Conservation (phyloP, 2,888 invertebrate species). For the Listrodromus nycthemerus region DNA sequence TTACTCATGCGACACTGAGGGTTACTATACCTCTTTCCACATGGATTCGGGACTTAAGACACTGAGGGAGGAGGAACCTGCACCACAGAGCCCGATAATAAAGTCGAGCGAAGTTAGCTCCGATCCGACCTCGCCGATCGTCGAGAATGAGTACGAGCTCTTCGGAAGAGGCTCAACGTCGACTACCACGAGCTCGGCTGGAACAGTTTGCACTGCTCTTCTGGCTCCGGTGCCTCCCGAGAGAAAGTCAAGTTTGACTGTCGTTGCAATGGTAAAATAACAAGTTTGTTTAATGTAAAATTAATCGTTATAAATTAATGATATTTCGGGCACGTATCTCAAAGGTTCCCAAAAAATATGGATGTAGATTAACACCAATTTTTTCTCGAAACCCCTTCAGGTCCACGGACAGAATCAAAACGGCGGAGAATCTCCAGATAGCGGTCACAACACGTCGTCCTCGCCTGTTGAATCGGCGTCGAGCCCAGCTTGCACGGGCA, state of each 20-base stretch:
- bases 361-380: no score
- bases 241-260: constrained; percentile 89
- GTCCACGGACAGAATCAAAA: constrained; percentile 84
- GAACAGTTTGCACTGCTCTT: constrained; percentile 94
- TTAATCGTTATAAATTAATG: no score
- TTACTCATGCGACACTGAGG: constrained; percentile 98
- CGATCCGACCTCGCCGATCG: constrained; percentile 89
- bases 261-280: constrained; percentile 81
- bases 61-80: constrained; percentile 90
- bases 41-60: constrained; percentile 97
- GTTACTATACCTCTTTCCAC: constrained; percentile 99
- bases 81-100: constrained; percentile 89
- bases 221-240: constrained; percentile 93
- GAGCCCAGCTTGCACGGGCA: constrained; percentile 89
- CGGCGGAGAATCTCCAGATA: constrained; percentile 92
- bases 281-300: no score
- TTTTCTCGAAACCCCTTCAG: constrained; percentile 67
- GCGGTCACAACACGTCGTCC: constrained; percentile 92
- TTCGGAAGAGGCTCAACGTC: constrained; percentile 97
- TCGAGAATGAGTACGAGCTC: constrained; percentile 95
- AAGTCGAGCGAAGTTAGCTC: constrained; percentile 87
- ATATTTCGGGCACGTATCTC: no score
- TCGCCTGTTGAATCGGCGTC: constrained; percentile 92
- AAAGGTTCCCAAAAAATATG: background rate
- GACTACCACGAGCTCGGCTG: constrained; percentile 95